Evolutionary conservation across 2,113 vertebrate species (phyloP), one percentile per base, ranked within the genome.

Genomic region (Thalassarche chlororhynchos): DNA sequence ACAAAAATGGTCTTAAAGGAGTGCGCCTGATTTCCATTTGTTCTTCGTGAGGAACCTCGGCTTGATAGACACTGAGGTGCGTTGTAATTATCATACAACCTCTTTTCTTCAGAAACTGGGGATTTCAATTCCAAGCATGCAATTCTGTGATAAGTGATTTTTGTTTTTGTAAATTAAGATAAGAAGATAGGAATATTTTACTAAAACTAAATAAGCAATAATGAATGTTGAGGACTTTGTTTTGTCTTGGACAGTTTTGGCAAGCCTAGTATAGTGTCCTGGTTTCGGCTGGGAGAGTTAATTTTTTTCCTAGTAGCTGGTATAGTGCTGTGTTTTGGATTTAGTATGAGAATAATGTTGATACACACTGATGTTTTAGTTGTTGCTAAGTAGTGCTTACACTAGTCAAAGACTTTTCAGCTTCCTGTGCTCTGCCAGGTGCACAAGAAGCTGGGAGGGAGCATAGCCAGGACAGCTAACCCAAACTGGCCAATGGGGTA

Each of bases 11-110:
- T 40, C 36, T 61, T 82, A 57, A 52, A 44, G 44, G 29, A 52
- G 9, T 13, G 42, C 13, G 5, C 2, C 0, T 72, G 29, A 38
- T 68, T 91, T 89, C 36, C 8, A 12, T 62, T 86, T 46, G 23
- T 66, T 66, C 36, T 76, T 76, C 0, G 0, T 77, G 62, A 51
- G 24, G 40, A 85, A 71, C 15, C 6, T 60, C 0, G 0, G 5
- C 57, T 76, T 57, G 51, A 34, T 36, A 71, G 29, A 72, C 42
- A 40, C 52, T 6, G 24, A 38, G 19, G 6, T 49, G 15, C 9
- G 1, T 26, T 40, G 25, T 46, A 77, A 57, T 76, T 81, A 23
- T 44, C 23, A 29, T 11, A 12, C 18, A n/a, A 18, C 23, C 7
- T 65, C 49, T 81, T 66, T 54, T 77, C 29, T 75, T 66, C 8